These are phyloP conservation scores for Strigamia maritima DNA, from an alignment of 2,888 invertebrate species.

Conservation along the genomic window DNA sequence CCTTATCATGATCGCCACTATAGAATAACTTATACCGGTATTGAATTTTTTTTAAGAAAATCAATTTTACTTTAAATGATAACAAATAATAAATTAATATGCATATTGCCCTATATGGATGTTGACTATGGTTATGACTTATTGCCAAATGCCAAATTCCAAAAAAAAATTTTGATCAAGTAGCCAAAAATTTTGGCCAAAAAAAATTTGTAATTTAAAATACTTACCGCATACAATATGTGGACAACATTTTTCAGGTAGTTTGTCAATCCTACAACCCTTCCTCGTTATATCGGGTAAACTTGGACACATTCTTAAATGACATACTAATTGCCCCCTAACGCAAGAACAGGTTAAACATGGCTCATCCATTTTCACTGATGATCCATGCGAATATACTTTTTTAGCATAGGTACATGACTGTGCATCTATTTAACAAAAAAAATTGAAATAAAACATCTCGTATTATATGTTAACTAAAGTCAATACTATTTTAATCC, in stretches of 20 bases:
- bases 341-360: background rate
- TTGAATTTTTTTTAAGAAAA: too few relatives aligned
- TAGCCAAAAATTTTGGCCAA: too few relatives aligned
- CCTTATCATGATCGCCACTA: background rate
- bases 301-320: constrained; percentile 17
- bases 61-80: too few relatives aligned
- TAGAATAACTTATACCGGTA: too few relatives aligned
- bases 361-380: constrained; percentile 10
- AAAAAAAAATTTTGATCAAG: too few relatives aligned
- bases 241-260: background rate
- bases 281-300: background rate
- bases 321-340: background rate
- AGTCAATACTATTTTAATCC: background rate
- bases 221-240: background rate
- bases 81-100: too few relatives aligned
- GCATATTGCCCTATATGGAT: too few relatives aligned
- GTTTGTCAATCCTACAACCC: background rate
- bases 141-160: too few relatives aligned
- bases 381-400: background rate
- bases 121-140: too few relatives aligned
- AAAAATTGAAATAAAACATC: background rate
- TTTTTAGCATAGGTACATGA: background rate
- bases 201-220: too few relatives aligned
- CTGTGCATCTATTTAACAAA: background rate
- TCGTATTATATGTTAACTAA: background rate